Evolutionary conservation across 2,888 invertebrate genomes (phyloP), one percentile per base, ranked within the genome.

Genomic region (Drosophila kanekoi): DNA sequence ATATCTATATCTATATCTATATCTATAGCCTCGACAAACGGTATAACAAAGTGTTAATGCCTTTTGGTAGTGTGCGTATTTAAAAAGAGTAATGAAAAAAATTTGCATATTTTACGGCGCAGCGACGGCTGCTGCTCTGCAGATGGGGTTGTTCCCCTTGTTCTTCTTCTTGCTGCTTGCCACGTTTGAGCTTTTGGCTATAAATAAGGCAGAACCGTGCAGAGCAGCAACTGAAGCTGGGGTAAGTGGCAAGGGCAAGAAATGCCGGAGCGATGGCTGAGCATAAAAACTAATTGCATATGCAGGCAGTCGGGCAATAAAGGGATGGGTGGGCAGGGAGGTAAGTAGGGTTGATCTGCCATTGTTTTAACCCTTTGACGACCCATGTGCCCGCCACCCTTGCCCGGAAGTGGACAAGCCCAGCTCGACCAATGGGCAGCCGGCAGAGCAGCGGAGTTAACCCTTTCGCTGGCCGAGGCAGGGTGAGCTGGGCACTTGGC

Each of bases 71-170:
- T 23, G 41, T 41, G n/a, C 32, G 58, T 60, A 52, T 49, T 76
- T 52, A 54, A 67, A 74, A 72, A 69, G 49, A 65, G 67, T 77
- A 84, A 78, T 85, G 79, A 79, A 82, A 72, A 73, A 81, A 77
- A 82, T 77, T 87, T 89, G 83, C 77, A 87, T 86, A 81, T 82
- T 75, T 73, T 70, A 65, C 51, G 18, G 44, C 37, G 44, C 54
- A 61, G 64, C 58, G 57, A 52, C 75, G 63, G 68, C 66, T 67
- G 67, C 52, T 64, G 41, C 43, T 53, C 14, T 35, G 38, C 61
- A 47, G 82, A 79, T 77, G 79, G 82, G 82, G 83, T 82, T 85
- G 75, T 57, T 78, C 8, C 51, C 51, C 14, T 44, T 70, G 59
- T 47, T 72, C 57, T 40, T 65, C 32, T 49, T 60, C 53, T 51